Conservation (phyloP, 2,113 vertebrate genomes). For the Strigops habroptila region DNA sequence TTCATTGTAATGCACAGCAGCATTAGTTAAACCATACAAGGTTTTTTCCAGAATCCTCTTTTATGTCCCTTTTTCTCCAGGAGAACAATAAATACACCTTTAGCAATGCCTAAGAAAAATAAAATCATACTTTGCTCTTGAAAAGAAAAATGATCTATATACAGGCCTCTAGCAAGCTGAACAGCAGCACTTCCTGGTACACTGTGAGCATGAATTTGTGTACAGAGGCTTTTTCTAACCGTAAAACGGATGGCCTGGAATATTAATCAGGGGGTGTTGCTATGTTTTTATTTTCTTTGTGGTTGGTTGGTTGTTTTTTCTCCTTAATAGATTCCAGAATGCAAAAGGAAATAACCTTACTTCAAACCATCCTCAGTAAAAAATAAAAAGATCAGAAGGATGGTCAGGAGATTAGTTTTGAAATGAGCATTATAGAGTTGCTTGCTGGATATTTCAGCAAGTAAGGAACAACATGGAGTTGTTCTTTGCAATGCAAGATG, state of each 20-base stretch:
- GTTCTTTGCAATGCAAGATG: not conserved
- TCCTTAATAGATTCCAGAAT: not conserved
- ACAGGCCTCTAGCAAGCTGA: not conserved
- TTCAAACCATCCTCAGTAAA: not conserved
- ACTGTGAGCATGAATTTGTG: not conserved
- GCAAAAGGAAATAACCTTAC: not conserved
- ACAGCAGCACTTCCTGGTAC: not conserved
- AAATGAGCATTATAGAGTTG: not conserved
- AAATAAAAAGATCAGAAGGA: not conserved
- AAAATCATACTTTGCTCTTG: slow-evolving; percentile 25
- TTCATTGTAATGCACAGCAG: slow-evolving; percentile 17
- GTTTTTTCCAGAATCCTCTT: slow-evolving; percentile 12
- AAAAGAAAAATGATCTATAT: slow-evolving; percentile 1
- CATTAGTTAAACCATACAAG: not conserved
- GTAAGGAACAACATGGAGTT: not conserved
- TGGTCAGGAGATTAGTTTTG: not conserved
- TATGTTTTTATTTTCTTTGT: not conserved
- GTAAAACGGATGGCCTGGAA: not conserved
- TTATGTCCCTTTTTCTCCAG: not conserved
- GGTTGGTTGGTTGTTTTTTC: not conserved
- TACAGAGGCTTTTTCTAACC: not conserved
- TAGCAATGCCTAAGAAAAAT: slow-evolving; percentile 12
- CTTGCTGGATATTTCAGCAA: not conserved
- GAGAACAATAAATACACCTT: slow-evolving; percentile 46
- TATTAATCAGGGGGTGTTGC: not conserved